phyloP scores from a whole-genome alignment of 2,888 invertebrate species.

The Spodoptera exigua region DNA sequence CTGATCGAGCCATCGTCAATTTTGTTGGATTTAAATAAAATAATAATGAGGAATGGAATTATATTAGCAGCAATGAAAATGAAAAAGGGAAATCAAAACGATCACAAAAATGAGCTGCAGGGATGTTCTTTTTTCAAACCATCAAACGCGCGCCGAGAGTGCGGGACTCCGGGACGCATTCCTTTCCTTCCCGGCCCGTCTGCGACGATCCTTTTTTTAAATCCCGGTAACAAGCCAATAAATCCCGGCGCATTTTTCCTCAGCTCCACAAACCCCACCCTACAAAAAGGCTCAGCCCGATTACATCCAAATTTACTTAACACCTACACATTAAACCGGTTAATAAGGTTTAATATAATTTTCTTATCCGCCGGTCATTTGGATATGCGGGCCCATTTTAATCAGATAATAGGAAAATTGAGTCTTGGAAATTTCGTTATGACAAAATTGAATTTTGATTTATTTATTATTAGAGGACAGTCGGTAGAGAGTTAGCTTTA shows the following conservation, averaged over 20 bases:
- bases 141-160: constrained; percentile 75
- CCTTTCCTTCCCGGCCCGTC: constrained; percentile 78
- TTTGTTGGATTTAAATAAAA: constrained; percentile 14
- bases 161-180: constrained; percentile 72
- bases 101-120: constrained; percentile 82
- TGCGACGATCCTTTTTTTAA: constrained; percentile 83
- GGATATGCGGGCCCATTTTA: constrained; percentile 77
- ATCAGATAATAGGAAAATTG: constrained; percentile 81
- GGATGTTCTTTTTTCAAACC: constrained; percentile 73
- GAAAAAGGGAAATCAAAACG: constrained; percentile 68
- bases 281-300: constrained; percentile 84
- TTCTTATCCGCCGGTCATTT: constrained; percentile 75
- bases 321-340: constrained; percentile 85
- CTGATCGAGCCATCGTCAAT: too few relatives aligned
- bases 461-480: constrained; percentile 42
- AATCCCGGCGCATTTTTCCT: constrained; percentile 86
- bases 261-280: constrained; percentile 65
- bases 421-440: constrained; percentile 80
- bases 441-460: constrained; percentile 75
- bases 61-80: constrained; percentile 62
- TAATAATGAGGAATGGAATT: constrained; percentile 29
- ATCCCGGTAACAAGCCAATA: constrained; percentile 89
- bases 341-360: constrained; percentile 87
- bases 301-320: constrained; percentile 90
- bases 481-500: constrained; percentile 13